Evolutionary conservation across 2,888 invertebrate species (phyloP), one percentile per base, ranked within the genome.

Genomic region (Steinernema hermaphroditum): DNA sequence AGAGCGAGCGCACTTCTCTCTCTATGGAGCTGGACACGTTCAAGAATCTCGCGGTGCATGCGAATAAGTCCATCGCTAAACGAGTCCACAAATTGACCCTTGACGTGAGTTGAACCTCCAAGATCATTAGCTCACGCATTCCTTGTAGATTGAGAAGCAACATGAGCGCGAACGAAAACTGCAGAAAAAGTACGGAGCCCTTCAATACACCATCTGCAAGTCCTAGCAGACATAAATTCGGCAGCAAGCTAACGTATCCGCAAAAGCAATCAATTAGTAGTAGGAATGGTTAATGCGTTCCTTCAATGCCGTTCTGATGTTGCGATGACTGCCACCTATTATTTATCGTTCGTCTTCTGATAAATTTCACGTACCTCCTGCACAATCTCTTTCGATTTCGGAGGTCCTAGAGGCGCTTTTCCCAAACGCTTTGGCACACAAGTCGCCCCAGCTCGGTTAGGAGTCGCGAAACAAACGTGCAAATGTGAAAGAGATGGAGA

Each of bases 31-130:
- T 77, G 74, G 76, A 77, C 29, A 85, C 85, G 1, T 85, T 75
- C 74, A 79, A 77, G 68, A 75, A 81, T 49, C 74, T 87, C 43
- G 85, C 85, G 85, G 94, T 95, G 78, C 94, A 96, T 87, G 92
- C 93, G 71, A 95, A 97, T 86, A 94, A 94, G 85, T 92, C 93
- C 9, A 91, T 92, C 81, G 90, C 95, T 74, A 96, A 97, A 85
- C 88, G 84, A 27, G 79, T 82, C 24, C 74, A 77, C 49, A 75
- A 77, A 34, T 74, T 84, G 37, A 80, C 75, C 62, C 76, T 80
- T 27, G 84, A 84, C 73, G 83, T 83, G 19, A 29, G 43, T 73
- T 49, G 37, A 16, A 16, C 73, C 37, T 70, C n/a, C n/a, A n/a
- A n/a, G n/a, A n/a, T 72, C 70, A 34, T 16, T 37, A 93, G 76